A percentile compares a stretch with the other conserved stretches of the same genome.
Conservation (phyloP, 2,113 vertebrate species). For the Ciconia stormi region DNA sequence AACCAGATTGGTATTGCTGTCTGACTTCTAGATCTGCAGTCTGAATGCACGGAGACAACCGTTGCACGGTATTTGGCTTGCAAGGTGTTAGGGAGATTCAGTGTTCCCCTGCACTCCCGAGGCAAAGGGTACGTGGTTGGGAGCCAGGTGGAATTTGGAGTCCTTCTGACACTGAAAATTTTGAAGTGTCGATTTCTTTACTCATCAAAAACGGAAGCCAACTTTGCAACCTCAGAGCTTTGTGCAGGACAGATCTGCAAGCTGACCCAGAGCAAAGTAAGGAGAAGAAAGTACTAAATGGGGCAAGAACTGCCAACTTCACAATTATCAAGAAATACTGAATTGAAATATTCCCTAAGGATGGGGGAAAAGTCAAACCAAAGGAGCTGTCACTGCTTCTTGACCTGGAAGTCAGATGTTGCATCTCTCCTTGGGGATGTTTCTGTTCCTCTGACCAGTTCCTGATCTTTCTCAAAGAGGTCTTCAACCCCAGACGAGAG, state of each 20-base stretch:
- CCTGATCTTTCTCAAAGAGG: background rate
- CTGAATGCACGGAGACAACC: background rate
- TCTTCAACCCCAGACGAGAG: background rate
- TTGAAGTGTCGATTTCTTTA: background rate
- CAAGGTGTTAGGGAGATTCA: background rate
- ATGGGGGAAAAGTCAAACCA: background rate
- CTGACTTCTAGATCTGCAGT: background rate
- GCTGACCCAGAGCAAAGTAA: background rate
- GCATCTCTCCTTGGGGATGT: background rate
- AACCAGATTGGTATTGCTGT: background rate
- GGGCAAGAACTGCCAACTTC: background rate
- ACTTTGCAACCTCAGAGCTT: background rate
- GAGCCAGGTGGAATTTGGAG: background rate
- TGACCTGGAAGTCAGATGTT: background rate
- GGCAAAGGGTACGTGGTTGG: background rate
- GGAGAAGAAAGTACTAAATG: background rate
- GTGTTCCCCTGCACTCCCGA: fast-evolving
- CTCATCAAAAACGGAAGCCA: background rate
- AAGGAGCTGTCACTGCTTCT: background rate
- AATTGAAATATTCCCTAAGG: background rate
- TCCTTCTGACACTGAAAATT: background rate
- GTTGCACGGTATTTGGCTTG: background rate
- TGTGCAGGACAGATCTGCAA: background rate
- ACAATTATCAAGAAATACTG: background rate
- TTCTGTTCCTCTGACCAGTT: background rate